These are phyloP conservation scores for Dermatophagoides farinae DNA, from an alignment of 1,140 invertebrate genomes.

Conservation along the genomic window DNA sequence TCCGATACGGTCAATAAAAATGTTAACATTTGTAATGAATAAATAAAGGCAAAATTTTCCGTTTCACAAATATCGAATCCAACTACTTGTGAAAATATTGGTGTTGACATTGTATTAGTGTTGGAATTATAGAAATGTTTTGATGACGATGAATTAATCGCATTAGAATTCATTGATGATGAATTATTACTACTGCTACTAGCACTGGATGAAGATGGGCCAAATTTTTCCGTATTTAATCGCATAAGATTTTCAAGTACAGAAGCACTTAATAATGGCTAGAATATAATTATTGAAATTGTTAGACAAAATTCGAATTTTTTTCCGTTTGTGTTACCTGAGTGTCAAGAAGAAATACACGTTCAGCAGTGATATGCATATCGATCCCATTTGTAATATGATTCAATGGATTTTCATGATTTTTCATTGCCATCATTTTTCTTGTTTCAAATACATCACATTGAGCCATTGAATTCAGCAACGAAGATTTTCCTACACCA, in stretches of 20 bases:
- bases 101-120: background rate
- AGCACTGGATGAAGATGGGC: background rate
- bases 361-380: slow-evolving; percentile 14
- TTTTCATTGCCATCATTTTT: background rate
- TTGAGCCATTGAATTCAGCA: slow-evolving; percentile 13
- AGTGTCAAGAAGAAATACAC: slow-evolving; percentile 13
- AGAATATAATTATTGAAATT: background rate
- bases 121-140: background rate
- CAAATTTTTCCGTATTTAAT: slow-evolving; percentile 8
- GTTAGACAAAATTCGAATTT: background rate
- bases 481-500: slow-evolving; percentile 14
- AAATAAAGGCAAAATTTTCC: slow-evolving; percentile 11
- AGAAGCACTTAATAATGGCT: slow-evolving; percentile 15
- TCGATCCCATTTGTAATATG: slow-evolving; percentile 15
- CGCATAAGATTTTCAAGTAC: slow-evolving; percentile 8
- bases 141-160: background rate
- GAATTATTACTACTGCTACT: background rate
- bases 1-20: slow-evolving; percentile 15
- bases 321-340: slow-evolving; percentile 11
- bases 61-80: slow-evolving; percentile 12
- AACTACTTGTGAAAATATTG: background rate
- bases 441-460: slow-evolving; percentile 15
- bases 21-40: slow-evolving; percentile 15
- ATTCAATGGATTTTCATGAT: background rate
- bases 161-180: no score